Base-by-base conservation (phyloP, 2,797 vertebrate species). In the Gouania willdenowi region DNA sequence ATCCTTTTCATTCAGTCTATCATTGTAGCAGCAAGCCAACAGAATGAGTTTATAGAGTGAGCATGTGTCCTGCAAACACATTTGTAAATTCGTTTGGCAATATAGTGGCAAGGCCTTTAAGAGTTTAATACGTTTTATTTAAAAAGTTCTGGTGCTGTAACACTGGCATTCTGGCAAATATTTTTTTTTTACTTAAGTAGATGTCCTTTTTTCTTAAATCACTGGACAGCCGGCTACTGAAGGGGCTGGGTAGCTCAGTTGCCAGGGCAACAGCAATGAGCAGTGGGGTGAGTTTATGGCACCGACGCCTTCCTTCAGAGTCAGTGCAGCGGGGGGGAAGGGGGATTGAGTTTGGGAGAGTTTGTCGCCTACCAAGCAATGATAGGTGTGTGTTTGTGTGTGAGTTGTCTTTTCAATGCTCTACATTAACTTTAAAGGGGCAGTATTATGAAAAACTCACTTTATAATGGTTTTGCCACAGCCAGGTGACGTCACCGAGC, bases 31-130 rank as follows among this genome's bases (percentile, higher is more conserved):
- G 44, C 48, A 32, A 4, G 50, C 41, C 9, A 69, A 81, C 80
- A 83, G 78, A 83, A 83, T 84, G 73, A 61, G 80, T 73, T 69
- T 76, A 75, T 14, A 24, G 53, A 71, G 55, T 41, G 50, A 26
- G 52, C 40, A 0, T 53, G 59, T 63, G 54, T 18, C 19, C 40
- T 7, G 11, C 25, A 1, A 46, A 28, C 34, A 9, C 38, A 40
- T 25, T 51, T 36, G 9, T 5, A 21, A 28, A 17, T 48, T 26
- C 15, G 5, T 36, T 41, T n/a, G n/a, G 10, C 41, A 33, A 45
- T 43, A 17, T 25, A 16, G 39, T 8, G 31, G 25, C 2, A 3
- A 41, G 8, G 17, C 33, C 21, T 46, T 49, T 36, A 14, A 19
- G 5, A 5, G 5, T 4, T 30, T 39, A 26, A 18, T 3, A 30